phyloP scores from a whole-genome alignment of 1,140 invertebrate genomes.

The Bombus ignitus region DNA sequence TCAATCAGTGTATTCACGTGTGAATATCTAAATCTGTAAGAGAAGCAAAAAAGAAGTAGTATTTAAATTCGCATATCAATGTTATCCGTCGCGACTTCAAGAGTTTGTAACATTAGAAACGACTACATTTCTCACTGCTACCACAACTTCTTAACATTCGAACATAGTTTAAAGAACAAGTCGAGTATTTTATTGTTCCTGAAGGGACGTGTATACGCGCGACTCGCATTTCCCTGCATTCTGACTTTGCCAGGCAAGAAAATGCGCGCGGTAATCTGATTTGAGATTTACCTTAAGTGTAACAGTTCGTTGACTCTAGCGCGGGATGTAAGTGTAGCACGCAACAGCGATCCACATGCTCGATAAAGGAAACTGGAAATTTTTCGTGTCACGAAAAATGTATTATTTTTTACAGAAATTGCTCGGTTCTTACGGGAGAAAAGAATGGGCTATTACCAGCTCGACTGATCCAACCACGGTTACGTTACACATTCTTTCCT shows the following conservation, averaged over 20 bases:
- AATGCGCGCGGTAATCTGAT: slow-evolving; percentile 63
- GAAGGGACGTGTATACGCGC: not conserved
- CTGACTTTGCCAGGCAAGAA: slow-evolving; percentile 41
- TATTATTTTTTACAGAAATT: slow-evolving; percentile 57
- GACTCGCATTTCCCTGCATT: slow-evolving; percentile 4
- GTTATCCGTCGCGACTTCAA: not conserved
- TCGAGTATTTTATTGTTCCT: slow-evolving; percentile 14
- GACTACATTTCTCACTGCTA: not conserved
- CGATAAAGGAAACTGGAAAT: slow-evolving; percentile 51
- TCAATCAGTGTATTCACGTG: too few relatives aligned
- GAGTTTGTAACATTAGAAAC: not conserved
- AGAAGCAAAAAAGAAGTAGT: not conserved
- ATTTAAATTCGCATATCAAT: not conserved
- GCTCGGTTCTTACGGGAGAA: slow-evolving; percentile 29
- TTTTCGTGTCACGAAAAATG: slow-evolving; percentile 39
- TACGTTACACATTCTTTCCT: not conserved
- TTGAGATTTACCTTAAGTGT: slow-evolving; percentile 57
- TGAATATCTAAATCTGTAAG: not conserved
- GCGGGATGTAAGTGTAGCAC: slow-evolving; percentile 50
- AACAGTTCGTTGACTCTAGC: slow-evolving; percentile 56
- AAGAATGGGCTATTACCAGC: not conserved
- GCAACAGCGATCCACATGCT: slow-evolving; percentile 58
- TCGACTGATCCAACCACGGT: not conserved
- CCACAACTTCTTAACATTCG: not conserved
- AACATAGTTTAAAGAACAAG: slow-evolving; percentile 12